These are phyloP conservation scores for Drosophila kohkoa DNA, from an alignment of 1,140 invertebrate species.

Conservation along the genomic window DNA sequence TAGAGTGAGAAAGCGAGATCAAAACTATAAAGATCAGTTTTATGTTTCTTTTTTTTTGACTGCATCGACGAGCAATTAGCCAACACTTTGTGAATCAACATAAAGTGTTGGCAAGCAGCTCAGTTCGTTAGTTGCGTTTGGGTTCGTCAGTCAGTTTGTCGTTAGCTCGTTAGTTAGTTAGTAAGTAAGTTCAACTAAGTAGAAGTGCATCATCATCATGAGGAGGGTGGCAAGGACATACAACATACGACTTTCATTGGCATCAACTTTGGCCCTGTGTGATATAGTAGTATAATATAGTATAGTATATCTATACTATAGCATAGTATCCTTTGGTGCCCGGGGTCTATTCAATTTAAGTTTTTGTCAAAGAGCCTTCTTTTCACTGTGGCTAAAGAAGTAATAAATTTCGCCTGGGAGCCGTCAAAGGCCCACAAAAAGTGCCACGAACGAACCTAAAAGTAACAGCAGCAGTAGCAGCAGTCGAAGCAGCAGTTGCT, in stretches of 20 bases:
- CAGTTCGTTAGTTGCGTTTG: conserved; percentile 5
- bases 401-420: conserved; percentile 46
- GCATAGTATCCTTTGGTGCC: conserved; percentile 4
- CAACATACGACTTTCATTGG: conserved; percentile 12
- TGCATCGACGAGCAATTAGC: conserved; percentile 2
- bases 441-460: conserved; percentile 4
- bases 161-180: conserved; percentile 4
- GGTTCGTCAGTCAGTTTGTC: neutral
- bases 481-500: neutral
- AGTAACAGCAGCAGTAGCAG: conserved; percentile 15
- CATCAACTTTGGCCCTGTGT: conserved; percentile 28
- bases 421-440: conserved; percentile 36
- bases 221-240: neutral
- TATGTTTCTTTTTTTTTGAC: neutral
- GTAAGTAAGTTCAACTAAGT: conserved; percentile 5
- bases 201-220: conserved; percentile 3
- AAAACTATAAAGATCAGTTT: neutral
- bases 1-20: neutral
- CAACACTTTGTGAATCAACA: conserved; percentile 16
- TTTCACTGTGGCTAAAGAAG: conserved; percentile 46
- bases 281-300: too few relatives aligned
- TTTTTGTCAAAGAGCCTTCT: conserved; percentile 49
- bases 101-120: conserved; percentile 5
- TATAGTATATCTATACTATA: neutral
- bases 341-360: conserved; percentile 45